These are phyloP conservation scores for Drosophila bocqueti DNA, from an alignment of 1,140 invertebrate genomes.

Conservation along the genomic window DNA sequence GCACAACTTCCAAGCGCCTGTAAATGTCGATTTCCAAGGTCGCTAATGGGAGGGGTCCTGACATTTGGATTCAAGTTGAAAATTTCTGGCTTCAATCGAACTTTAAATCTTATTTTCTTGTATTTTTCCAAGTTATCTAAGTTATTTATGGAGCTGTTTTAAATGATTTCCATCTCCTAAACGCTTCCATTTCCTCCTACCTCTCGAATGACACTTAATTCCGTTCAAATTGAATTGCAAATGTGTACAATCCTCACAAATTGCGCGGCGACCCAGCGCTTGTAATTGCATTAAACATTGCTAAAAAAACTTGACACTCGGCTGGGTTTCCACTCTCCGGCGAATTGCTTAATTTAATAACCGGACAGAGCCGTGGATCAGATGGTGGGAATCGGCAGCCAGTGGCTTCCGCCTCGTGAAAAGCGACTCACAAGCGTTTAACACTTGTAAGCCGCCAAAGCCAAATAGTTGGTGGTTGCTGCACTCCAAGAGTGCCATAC, in stretches of 20 bases:
- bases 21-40: slow-evolving; percentile 38
- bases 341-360: slow-evolving; percentile 63
- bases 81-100: not conserved
- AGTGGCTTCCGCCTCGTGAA: slow-evolving; percentile 63
- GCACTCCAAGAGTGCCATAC: slow-evolving; percentile 21
- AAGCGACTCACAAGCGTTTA: slow-evolving; percentile 57
- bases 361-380: slow-evolving; percentile 28
- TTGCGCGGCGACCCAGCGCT: slow-evolving; percentile 24
- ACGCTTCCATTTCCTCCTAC: slow-evolving; percentile 7
- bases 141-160: not conserved
- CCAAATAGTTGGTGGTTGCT: slow-evolving; percentile 19
- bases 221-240: slow-evolving; percentile 57
- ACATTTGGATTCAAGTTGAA: not conserved
- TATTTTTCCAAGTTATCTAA: not conserved
- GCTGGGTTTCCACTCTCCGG: slow-evolving; percentile 23
- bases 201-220: slow-evolving; percentile 24
- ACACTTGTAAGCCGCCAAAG: slow-evolving; percentile 52
- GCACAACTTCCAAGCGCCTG: slow-evolving; percentile 12
- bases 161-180: slow-evolving; percentile 3
- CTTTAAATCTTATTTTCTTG: not conserved
- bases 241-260: slow-evolving; percentile 26
- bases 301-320: slow-evolving; percentile 57
- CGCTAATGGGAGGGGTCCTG: not conserved
- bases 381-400: slow-evolving; percentile 38
- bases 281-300: slow-evolving; percentile 51